phyloP scores from a whole-genome alignment of 2,888 invertebrate species.

The Stramonita haemastoma region DNA sequence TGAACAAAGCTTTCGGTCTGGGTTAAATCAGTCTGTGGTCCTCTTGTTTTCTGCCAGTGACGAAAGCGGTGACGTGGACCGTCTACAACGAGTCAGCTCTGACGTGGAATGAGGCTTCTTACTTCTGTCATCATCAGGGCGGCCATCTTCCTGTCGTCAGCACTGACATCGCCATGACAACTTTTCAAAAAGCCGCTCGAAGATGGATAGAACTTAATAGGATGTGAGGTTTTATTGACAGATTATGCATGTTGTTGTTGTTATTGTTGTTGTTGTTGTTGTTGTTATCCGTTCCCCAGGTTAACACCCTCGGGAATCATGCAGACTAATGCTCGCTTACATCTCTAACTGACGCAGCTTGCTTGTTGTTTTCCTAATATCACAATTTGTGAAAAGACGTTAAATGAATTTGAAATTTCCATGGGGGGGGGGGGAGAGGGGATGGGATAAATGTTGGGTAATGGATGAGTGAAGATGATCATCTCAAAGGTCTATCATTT shows the following conservation, averaged over 20 bases:
- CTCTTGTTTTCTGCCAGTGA: background rate
- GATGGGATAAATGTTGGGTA: too few relatives aligned
- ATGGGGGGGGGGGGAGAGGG: too few relatives aligned
- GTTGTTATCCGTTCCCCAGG: too few relatives aligned
- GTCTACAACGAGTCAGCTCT: background rate
- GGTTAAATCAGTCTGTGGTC: background rate
- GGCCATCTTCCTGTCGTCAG: constrained; percentile 20
- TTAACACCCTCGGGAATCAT: too few relatives aligned
- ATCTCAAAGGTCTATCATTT: too few relatives aligned
- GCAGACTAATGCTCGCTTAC: too few relatives aligned
- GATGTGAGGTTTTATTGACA: background rate
- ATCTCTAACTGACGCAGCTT: background rate
- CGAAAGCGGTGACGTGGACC: background rate
- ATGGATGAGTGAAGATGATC: too few relatives aligned
- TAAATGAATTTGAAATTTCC: too few relatives aligned
- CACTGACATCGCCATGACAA: background rate
- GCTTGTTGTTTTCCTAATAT: background rate
- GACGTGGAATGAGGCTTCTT: constrained; percentile 11
- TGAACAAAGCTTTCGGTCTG: background rate
- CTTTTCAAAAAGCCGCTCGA: background rate
- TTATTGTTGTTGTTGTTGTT: background rate
- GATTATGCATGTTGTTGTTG: background rate
- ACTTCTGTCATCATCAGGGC: background rate
- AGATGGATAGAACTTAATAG: background rate
- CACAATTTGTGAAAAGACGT: too few relatives aligned